phyloP scores from a whole-genome alignment of 1,140 invertebrate species.

The Drosophila parabipectinata region DNA sequence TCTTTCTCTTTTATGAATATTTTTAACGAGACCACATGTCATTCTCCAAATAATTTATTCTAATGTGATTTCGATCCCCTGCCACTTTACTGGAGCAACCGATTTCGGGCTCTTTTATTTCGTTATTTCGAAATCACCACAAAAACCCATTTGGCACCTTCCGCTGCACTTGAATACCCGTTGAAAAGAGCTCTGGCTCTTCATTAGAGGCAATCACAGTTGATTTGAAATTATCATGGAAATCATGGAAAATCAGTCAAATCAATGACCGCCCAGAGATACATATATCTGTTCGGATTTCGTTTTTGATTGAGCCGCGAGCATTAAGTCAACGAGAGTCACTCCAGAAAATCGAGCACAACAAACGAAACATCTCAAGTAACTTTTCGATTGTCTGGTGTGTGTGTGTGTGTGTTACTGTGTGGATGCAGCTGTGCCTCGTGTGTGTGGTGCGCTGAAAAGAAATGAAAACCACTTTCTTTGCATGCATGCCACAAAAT shows the following conservation, averaged over 20 bases:
- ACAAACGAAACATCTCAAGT: constrained; percentile 35
- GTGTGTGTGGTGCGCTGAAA: constrained; percentile 47
- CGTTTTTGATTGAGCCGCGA: constrained; percentile 51
- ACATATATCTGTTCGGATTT: constrained; percentile 21
- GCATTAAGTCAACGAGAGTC: constrained; percentile 47
- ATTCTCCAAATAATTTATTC: constrained; percentile 36
- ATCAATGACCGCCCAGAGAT: constrained; percentile 54
- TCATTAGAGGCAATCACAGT: constrained; percentile 53
- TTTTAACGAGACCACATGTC: constrained; percentile 22
- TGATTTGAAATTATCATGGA: constrained; percentile 45
- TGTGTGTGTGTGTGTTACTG: constrained; percentile 12
- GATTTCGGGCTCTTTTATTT: constrained; percentile 26
- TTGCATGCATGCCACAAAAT: constrained; percentile 82
- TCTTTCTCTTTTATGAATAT: constrained; percentile 2
- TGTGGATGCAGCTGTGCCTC: constrained; percentile 53
- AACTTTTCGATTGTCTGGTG: constrained; percentile 7
- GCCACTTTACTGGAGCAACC: constrained; percentile 29
- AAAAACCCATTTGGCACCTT: constrained; percentile 59
- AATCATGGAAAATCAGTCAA: constrained; percentile 68
- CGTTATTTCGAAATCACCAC: constrained; percentile 36
- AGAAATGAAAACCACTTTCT: constrained; percentile 84
- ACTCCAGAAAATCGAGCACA: constrained; percentile 34
- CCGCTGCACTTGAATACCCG: background rate
- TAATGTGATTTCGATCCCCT: constrained; percentile 17
- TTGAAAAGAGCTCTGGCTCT: constrained; percentile 19